Evolutionary conservation across 1,140 invertebrate species (phyloP), one percentile per base, ranked within the genome.

Genomic region (Polypedilum vanderplanki): DNA sequence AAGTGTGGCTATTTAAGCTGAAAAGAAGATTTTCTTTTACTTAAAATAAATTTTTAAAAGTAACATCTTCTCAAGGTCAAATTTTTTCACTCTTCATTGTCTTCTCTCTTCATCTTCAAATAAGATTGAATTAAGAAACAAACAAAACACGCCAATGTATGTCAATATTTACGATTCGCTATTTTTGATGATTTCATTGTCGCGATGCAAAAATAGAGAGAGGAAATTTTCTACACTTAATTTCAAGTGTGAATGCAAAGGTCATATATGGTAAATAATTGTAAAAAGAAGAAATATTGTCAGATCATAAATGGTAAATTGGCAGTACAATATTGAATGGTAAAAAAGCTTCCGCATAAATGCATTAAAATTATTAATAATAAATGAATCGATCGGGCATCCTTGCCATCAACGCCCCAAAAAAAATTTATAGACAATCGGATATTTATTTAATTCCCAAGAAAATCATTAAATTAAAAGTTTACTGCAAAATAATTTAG

Each of bases 301-400:
- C 46, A 57, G 46, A 57, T 57, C 46, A 57, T 57, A 57, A 57
- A 57, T 57, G 46, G 46, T 12, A 57, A 57, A 57, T 57, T n/a
- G n/a, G 12, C 46, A 57, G 4, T 3, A 15, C 24, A 57, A 57
- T 57, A 57, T 15, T 57, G n/a, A 5, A 33, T n/a, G n/a, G 46
- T 15, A 57, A 46, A n/a, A 57, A 57, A 57, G 46, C 46, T 57
- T 57, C 46, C 46, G 46, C n/a, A 57, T n/a, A n/a, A n/a, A 57
- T 57, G 46, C 46, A 57, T 57, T 12, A 12, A 57, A 3, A 57
- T 57, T 57, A 15, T 15, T n/a, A 46, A 46, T 46, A 46, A 57
- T 57, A 12, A 57, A 57, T 57, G 46, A 57, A 12, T 57, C 15
- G 0, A 15, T 57, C 46, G 9, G 4, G n/a, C 15, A 4, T 57